Evolutionary conservation across 1,140 invertebrate genomes (phyloP), one percentile per base, ranked within the genome.

Genomic region (Zophobas atratus): DNA sequence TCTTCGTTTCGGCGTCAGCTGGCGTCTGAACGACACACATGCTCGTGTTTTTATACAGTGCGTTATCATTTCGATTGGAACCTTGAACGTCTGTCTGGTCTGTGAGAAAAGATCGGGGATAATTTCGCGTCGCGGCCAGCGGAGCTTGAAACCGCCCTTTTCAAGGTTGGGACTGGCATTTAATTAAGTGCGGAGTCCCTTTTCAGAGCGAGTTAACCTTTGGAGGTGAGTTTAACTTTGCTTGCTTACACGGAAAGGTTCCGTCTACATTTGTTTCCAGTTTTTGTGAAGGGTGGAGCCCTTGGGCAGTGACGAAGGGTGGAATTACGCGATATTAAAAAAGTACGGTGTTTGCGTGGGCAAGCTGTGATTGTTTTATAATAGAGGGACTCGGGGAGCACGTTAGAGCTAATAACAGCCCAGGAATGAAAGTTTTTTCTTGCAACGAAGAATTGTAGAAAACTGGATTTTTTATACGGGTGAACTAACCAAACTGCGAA

Each of bases 101-200:
- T 20, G 49, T 51, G 49, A 51, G 49, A 51, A 51, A 20, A 51
- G 49, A 51, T 20, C 2, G 2, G 20, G 2, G n/a, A 51, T 4
- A n/a, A n/a, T 51, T 51, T 67, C 32, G 38, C 6, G 57, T 20
- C 39, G 60, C 39, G 60, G 33, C 60, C 60, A 67, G 8, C 39
- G 33, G 60, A 43, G 60, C 60, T 43, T 67, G 60, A 67, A 41
- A 39, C 43, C 43, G 60, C 39, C 60, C 60, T 67, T 35, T 41
- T 48, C 60, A 48, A 41, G 60, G 60, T 67, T 5, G 32, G n/a
- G n/a, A 55, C 39, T 57, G 55, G 35, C 32, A 36, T 67, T 67
- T 67, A 0, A 67, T 67, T n/a, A 63, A 63, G 36, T 6, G 4
- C 49, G n/a, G 49, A 51, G 2, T 51, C 49, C 4, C 49, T 51